Conservation (phyloP, 2,888 invertebrate species). For the Epinotia demarniana region DNA sequence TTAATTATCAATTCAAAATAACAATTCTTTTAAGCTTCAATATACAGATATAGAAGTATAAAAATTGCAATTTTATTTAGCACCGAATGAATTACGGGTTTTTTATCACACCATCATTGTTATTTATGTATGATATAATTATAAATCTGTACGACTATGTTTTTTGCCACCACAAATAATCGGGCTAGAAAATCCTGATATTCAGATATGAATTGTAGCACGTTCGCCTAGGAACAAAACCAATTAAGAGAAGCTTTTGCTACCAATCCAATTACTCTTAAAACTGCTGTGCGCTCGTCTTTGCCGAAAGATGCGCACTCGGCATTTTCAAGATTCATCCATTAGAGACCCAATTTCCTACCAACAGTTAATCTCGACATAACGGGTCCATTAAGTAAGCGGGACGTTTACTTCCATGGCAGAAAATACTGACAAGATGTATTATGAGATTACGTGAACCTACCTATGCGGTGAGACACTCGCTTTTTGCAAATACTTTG, state of each 20-base stretch:
- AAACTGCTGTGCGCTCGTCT: conserved; percentile 43
- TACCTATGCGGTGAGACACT: conserved; percentile 34
- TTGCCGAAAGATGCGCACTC: conserved; percentile 43
- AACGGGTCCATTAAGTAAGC: conserved; percentile 45
- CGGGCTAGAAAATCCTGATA: background rate
- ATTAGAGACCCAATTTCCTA: conserved; percentile 45
- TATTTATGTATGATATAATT: too few relatives aligned
- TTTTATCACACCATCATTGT: too few relatives aligned
- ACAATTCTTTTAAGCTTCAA: too few relatives aligned
- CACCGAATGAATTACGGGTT: too few relatives aligned
- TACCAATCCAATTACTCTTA: conserved; percentile 45
- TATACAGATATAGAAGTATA: too few relatives aligned
- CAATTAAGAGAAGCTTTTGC: conserved; percentile 41
- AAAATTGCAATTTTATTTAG: too few relatives aligned
- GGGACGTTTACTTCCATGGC: conserved; percentile 38
- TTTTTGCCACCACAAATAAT: background rate
- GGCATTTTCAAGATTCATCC: conserved; percentile 45
- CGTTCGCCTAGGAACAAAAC: conserved; percentile 35
- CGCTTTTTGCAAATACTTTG: conserved; percentile 18
- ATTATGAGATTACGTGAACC: conserved; percentile 37
- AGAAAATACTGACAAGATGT: conserved; percentile 41
- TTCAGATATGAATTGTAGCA: conserved; percentile 35
- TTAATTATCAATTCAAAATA: too few relatives aligned
- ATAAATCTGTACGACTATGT: background rate
- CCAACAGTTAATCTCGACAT: conserved; percentile 45